Evolutionary conservation across 1,140 invertebrate species (phyloP), one percentile per base, ranked within the genome.

Genomic region (Heliconius eleuchia): DNA sequence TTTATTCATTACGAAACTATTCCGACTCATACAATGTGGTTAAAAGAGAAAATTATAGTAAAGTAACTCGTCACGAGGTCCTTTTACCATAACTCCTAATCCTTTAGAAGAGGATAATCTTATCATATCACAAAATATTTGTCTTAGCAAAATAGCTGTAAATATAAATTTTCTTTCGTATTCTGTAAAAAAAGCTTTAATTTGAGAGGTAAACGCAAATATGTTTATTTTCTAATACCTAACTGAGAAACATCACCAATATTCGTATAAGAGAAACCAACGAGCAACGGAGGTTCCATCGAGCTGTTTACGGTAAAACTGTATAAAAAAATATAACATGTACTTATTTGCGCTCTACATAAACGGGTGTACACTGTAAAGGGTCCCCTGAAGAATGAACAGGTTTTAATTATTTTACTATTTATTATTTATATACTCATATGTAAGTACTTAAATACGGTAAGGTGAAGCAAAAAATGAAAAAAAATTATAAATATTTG

Each of bases 221-320:
- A 57, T 57, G n/a, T 27, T 23, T 23, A 66, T 66, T 66, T 66
- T 66, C 23, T 66, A 27, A 66, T 57, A 57, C 19, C 19, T 57
- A n/a, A 27, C 57, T 27, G 57, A 66, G 57, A 27, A 57, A 1
- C 11, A 66, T 66, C 27, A 66, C 23, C 11, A 30, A 30, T 66
- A 66, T 27, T 11, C 57, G 57, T 27, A 11, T 27, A 66, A 11
- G 57, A 66, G 55, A 57, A 66, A 66, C 57, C 57, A 66, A 66
- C 2, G 3, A 66, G 23, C 55, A 23, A n/a, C n/a, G 55, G 55
- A 9, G n/a, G 57, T 27, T 13, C 23, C 57, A 66, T 66, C 23
- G 57, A 66, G 23, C 57, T 66, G 23, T 27, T 66, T 66, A 66
- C 57, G n/a, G 57, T 66, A 66, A 27, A 66, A 30, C 57, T 66